Conservation (phyloP, 2,888 invertebrate genomes). For the Drosophila paranaensis region DNA sequence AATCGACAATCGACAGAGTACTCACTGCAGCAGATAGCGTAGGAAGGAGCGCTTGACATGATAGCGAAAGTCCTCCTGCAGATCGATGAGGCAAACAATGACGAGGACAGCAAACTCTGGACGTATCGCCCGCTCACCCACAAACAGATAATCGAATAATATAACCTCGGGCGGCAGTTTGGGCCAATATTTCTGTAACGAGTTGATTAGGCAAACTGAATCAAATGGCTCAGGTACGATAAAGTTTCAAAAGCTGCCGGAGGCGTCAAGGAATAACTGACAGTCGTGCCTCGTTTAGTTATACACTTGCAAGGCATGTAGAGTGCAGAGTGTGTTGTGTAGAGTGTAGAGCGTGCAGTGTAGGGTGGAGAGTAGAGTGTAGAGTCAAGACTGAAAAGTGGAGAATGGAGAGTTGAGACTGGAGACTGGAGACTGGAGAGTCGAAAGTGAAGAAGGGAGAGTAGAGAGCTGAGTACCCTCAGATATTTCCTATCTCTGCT, state of each 20-base stretch:
- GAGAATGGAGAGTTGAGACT: neutral
- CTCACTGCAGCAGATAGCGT: conserved; percentile 83
- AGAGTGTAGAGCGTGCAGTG: neutral
- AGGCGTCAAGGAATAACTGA: neutral
- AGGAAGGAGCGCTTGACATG: conserved; percentile 83
- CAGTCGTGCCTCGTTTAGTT: neutral
- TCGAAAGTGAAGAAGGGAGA: neutral
- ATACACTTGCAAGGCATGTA: conserved; percentile 1
- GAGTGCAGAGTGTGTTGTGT: neutral
- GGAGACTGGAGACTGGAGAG: neutral
- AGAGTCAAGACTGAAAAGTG: neutral
- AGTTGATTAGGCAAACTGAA: conserved; percentile 65
- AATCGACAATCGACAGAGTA: neutral
- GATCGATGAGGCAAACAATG: conserved; percentile 83
- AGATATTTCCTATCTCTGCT: neutral
- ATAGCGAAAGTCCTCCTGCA: conserved; percentile 85
- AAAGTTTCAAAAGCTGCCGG: conserved; percentile 45
- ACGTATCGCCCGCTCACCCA: conserved; percentile 79
- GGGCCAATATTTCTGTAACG: conserved; percentile 83
- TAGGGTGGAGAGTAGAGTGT: neutral
- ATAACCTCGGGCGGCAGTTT: conserved; percentile 83
- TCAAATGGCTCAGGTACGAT: conserved; percentile 57
- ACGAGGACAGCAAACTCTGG: conserved; percentile 81
- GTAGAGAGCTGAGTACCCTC: neutral
- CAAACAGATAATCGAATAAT: conserved; percentile 85